These are phyloP conservation scores for Blera fallax DNA, from an alignment of 2,888 invertebrate genomes.

Conservation along the genomic window DNA sequence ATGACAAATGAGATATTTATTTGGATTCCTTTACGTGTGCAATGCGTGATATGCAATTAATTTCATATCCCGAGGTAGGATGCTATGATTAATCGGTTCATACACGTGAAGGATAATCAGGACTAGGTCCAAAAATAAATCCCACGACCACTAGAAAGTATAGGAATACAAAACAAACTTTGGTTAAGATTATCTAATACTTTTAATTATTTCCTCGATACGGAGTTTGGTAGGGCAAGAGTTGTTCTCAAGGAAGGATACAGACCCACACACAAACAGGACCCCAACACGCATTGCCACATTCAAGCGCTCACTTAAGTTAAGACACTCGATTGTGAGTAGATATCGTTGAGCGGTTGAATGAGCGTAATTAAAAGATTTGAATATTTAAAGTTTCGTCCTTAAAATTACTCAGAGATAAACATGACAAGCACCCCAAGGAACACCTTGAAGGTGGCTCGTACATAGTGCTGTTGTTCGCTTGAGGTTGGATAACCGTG, in stretches of 20 bases:
- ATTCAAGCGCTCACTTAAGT: neutral
- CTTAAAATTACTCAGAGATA: constrained; percentile 36
- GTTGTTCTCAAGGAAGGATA: neutral
- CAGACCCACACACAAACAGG: neutral
- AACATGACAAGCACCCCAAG: constrained; percentile 7
- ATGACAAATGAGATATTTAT: constrained; percentile 65
- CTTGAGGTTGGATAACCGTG: constrained; percentile 15
- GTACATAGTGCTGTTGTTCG: constrained; percentile 2
- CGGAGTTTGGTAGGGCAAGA: neutral
- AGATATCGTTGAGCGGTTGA: constrained; percentile 53
- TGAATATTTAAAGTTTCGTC: constrained; percentile 62
- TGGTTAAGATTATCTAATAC: no score
- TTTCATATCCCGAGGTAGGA: neutral
- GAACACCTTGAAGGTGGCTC: neutral
- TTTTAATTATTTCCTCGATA: neutral
- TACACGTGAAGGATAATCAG: neutral
- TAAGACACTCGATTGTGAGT: neutral
- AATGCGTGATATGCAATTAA: constrained; percentile 15
- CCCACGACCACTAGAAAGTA: neutral
- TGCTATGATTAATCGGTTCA: constrained; percentile 30
- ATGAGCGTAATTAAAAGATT: constrained; percentile 65
- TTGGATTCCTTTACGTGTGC: constrained; percentile 48
- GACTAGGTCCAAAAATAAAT: neutral
- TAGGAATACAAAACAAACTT: no score
- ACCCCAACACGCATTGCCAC: neutral